Percentiles rank a stretch among this genome's conserved stretches.
These are phyloP conservation scores for Pasiphila rectangulata DNA, from an alignment of 2,888 invertebrate species.

Conservation along the genomic window DNA sequence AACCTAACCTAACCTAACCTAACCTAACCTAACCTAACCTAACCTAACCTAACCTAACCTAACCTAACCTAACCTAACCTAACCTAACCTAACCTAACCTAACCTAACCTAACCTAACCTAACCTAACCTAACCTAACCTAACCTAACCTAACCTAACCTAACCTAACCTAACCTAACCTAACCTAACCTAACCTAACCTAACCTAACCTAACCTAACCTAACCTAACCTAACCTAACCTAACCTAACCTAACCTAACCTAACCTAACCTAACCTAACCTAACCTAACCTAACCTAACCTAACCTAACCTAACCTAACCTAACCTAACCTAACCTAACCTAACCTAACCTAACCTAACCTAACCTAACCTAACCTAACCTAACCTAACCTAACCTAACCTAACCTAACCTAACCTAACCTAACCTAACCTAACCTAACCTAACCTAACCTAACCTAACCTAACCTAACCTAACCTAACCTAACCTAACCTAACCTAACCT, in stretches of 20 bases:
- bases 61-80: too few relatives aligned
- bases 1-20: too few relatives aligned
- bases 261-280: conserved; percentile 28
- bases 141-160: too few relatives aligned
- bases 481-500: conserved; percentile 28
- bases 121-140: too few relatives aligned
- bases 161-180: too few relatives aligned
- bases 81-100: too few relatives aligned
- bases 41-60: too few relatives aligned
- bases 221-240: conserved; percentile 27
- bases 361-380: conserved; percentile 26
- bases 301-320: conserved; percentile 25
- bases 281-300: conserved; percentile 26
- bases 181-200: too few relatives aligned
- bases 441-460: conserved; percentile 29
- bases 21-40: too few relatives aligned
- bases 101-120: too few relatives aligned
- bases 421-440: conserved; percentile 20
- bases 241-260: conserved; percentile 32
- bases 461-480: conserved; percentile 28
- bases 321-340: conserved; percentile 27
- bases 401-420: conserved; percentile 25
- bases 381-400: conserved; percentile 24
- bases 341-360: conserved; percentile 28
- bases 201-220: conserved; percentile 23